phyloP scores from a whole-genome alignment of 2,888 invertebrate species.

The Melanotus villosus region DNA sequence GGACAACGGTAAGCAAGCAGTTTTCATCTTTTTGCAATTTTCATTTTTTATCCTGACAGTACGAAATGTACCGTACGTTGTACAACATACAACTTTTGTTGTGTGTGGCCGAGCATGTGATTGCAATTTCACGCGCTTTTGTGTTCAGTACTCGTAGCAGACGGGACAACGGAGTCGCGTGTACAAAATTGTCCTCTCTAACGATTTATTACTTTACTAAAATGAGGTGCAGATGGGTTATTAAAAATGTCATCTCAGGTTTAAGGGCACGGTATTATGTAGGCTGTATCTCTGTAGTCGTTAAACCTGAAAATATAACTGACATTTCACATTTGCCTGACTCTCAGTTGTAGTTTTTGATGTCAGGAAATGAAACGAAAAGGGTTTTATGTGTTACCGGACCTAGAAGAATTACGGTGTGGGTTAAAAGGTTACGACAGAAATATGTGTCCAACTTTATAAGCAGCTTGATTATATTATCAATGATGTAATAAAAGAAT shows the following conservation, averaged over 20 bases:
- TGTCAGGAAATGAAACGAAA: slow-evolving; percentile 7
- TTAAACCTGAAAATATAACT: neutral
- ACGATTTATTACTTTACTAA: slow-evolving; percentile 8
- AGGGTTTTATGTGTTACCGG: neutral
- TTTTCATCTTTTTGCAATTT: slow-evolving; percentile 1
- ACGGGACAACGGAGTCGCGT: slow-evolving; percentile 7
- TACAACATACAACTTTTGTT: neutral
- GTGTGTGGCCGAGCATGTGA: slow-evolving; percentile 1
- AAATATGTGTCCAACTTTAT: neutral
- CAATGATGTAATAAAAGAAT: too few species aligned
- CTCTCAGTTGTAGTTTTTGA: neutral
- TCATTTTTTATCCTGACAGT: too few species aligned
- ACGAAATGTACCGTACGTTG: neutral
- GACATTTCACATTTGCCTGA: neutral
- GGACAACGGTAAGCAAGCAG: slow-evolving; percentile 58
- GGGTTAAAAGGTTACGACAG: neutral
- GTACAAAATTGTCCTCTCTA: slow-evolving; percentile 7
- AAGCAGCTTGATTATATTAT: too few species aligned
- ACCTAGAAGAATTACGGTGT: neutral
- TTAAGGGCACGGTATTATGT: neutral
- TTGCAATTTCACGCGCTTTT: slow-evolving; percentile 21
- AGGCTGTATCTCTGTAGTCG: neutral
- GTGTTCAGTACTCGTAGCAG: neutral
- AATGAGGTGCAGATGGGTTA: neutral
- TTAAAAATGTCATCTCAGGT: neutral